Evolutionary conservation across 2,888 invertebrate genomes (phyloP).

Genomic region (Pilophorus perplexus): DNA sequence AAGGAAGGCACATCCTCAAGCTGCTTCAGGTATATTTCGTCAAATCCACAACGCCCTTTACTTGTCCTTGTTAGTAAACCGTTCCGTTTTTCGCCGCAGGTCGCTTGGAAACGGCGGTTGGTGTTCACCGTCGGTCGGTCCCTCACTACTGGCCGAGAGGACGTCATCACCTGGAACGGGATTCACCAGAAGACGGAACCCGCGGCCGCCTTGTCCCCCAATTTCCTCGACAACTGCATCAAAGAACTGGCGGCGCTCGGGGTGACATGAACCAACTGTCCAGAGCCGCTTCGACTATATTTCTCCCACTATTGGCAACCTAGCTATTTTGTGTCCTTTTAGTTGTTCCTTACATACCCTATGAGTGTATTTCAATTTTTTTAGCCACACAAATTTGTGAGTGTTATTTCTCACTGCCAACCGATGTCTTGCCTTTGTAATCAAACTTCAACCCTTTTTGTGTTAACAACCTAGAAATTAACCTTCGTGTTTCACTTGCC

Average conservation of each 20-base stretch:
- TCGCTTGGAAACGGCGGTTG: slow-evolving; percentile 78
- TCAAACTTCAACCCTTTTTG: too few species aligned
- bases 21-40: slow-evolving; percentile 42
- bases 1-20: slow-evolving; percentile 63
- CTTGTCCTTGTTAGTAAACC: too few species aligned
- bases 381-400: too few species aligned
- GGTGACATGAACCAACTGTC: slow-evolving; percentile 50
- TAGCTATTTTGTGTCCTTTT: not conserved
- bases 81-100: slow-evolving; percentile 59
- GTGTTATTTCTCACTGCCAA: too few species aligned
- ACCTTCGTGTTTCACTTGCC: too few species aligned
- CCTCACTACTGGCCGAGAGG: slow-evolving; percentile 83
- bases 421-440: too few species aligned
- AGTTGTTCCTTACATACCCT: too few species aligned
- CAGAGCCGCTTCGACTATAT: too few species aligned
- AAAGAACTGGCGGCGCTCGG: slow-evolving; percentile 61
- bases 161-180: slow-evolving; percentile 89
- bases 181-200: slow-evolving; percentile 82
- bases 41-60: too few species aligned
- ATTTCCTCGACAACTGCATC: slow-evolving; percentile 66
- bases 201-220: slow-evolving; percentile 71
- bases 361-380: too few species aligned
- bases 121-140: slow-evolving; percentile 85
- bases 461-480: too few species aligned
- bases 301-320: not conserved